A percentile compares a stretch with the other conserved stretches of the same genome.
Conservation (phyloP, 2,113 vertebrate species). For the Cygnus atratus region DNA sequence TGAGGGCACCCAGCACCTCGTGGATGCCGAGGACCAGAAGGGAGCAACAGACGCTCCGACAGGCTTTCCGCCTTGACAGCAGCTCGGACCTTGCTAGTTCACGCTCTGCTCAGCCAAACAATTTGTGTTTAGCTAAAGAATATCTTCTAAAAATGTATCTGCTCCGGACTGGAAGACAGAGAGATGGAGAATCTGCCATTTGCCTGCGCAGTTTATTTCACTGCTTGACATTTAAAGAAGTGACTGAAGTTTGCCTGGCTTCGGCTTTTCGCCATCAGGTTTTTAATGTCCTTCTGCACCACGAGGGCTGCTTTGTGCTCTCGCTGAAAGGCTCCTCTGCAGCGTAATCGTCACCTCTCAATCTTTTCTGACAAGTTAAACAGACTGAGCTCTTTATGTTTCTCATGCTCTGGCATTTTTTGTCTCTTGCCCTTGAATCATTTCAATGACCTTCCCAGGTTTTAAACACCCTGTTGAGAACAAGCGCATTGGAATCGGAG, state of each 20-base stretch:
- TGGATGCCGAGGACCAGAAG: background rate
- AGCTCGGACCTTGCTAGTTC: background rate
- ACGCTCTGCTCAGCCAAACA: constrained; percentile 1
- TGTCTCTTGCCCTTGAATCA: background rate
- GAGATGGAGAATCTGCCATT: constrained; percentile 19
- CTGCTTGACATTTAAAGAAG: constrained; percentile 17
- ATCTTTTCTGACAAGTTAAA: constrained; percentile 34
- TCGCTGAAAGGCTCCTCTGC: background rate
- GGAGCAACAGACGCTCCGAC: background rate
- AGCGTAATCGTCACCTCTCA: background rate
- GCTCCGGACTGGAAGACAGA: background rate
- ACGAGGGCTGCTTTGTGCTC: background rate
- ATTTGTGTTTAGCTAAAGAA: background rate
- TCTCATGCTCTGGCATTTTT: background rate
- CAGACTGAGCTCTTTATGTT: background rate
- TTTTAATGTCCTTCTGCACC: background rate
- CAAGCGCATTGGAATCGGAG: background rate
- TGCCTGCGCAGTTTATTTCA: background rate
- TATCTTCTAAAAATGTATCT: background rate
- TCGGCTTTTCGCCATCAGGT: background rate
- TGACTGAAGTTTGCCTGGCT: background rate
- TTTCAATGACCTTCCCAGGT: background rate
- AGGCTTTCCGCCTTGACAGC: background rate
- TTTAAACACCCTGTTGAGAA: background rate
- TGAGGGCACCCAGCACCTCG: background rate